Base-by-base conservation (phyloP, 1,140 invertebrate species). In the Ips typographus region DNA sequence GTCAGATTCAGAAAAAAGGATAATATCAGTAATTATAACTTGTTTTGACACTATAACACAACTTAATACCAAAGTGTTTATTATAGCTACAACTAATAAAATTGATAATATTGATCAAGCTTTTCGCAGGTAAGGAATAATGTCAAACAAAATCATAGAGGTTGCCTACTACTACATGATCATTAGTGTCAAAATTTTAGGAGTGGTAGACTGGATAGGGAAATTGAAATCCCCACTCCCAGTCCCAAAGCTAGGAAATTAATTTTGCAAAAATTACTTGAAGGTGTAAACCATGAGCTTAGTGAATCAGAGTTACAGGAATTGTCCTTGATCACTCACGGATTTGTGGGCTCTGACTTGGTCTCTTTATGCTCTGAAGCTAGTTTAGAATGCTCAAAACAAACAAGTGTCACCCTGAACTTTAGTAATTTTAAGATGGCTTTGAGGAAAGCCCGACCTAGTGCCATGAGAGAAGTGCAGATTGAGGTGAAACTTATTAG, bases 311-410 rank as follows among this genome's bases (percentile, higher is more conserved):
- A 90, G 38, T 77, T 94, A 1, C 78, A 83, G 63, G 72, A 83
- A 6, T 84, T 97, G 55, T 86, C 91, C 2, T 84, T 87, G 59
- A 80, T 84, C 52, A 90, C 92, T 39, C 94, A 96, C 82, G 94
- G 94, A 2, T 97, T 90, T 84, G 93, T 96, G 6, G 94, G 91
- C 2, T 91, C 92, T 7, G 94, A 98, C 85, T 82, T 98, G 41
- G 83, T 87, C 1, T 87, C 87, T 70, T 77, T 96, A 2, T 90
- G 89, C 71, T 88, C 88, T 6, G 85, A 90, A 73, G 90, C 91
- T n/a, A 80, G 84, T 39, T 80, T 90, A 64, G 82, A 84, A 74
- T 85, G 88, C 38, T 77, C 85, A 3, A 80, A 80, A 72, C 70
- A 71, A 36, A 65, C 77, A n/a, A 72, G 71, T 38, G 62, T 72